Percentiles rank a stretch among this genome's conserved stretches.
phyloP scores from a whole-genome alignment of 2,797 vertebrate species.

The Oceanodroma leucorhoa region DNA sequence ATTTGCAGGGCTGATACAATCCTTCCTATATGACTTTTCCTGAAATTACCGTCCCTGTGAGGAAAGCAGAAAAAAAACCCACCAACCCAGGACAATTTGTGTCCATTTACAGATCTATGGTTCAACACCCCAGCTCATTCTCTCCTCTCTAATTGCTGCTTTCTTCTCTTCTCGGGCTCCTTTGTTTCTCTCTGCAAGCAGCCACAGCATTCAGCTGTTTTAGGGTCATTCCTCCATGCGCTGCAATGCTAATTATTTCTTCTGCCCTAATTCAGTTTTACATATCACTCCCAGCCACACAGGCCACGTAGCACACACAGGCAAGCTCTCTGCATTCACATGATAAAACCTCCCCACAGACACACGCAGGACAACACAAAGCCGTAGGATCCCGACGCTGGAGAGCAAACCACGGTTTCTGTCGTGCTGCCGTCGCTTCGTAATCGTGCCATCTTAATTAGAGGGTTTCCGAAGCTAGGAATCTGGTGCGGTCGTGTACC shows the following conservation, averaged over 20 bases:
- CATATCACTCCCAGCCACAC: not conserved
- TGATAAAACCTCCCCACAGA: not conserved
- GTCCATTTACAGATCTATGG: constrained; percentile 23
- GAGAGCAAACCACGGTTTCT: not conserved
- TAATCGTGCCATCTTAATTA: not conserved
- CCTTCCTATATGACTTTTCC: not conserved
- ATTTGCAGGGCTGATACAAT: not conserved
- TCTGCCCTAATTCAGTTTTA: not conserved
- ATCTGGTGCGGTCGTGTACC: not conserved
- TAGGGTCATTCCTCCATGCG: constrained; percentile 31
- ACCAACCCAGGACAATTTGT: not conserved
- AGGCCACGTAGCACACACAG: not conserved
- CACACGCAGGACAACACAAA: not conserved
- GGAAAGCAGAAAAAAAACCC: not conserved
- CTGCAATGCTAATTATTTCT: constrained; percentile 33
- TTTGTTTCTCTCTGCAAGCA: constrained; percentile 63
- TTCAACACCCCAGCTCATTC: constrained; percentile 27
- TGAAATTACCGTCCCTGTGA: not conserved
- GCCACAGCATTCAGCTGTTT: constrained; percentile 31
- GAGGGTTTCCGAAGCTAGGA: not conserved
- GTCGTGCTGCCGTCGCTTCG: not conserved
- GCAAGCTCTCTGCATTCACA: not conserved
- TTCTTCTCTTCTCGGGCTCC: not conserved
- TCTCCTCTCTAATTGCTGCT: constrained; percentile 52
- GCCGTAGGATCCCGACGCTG: rapidly evolving